These are phyloP conservation scores for Anarrhichthys ocellatus DNA, from an alignment of 2,113 vertebrate genomes.

Conservation along the genomic window DNA sequence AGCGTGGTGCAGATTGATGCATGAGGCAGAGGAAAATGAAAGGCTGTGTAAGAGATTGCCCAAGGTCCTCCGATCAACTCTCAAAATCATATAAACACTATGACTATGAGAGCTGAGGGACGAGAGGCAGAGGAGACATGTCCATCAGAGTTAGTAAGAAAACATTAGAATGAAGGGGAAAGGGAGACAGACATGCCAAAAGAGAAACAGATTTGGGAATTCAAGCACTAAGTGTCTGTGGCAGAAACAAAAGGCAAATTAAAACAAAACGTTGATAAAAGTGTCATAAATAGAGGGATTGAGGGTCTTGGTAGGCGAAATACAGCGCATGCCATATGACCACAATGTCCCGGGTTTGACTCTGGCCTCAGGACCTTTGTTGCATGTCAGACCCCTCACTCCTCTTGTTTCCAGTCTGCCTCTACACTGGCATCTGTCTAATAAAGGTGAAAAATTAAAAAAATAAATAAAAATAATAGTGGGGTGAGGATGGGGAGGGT, in stretches of 20 bases:
- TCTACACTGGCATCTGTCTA: background rate
- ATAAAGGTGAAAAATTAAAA: background rate
- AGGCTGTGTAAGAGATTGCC: constrained; percentile 71
- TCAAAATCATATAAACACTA: constrained; percentile 74
- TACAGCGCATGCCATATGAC: background rate
- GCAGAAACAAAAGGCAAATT: constrained; percentile 26
- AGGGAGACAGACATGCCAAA: constrained; percentile 24
- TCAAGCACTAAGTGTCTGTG: constrained; percentile 1
- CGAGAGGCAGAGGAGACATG: background rate
- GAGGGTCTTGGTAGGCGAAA: background rate
- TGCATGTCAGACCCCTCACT: background rate
- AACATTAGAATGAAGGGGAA: background rate
- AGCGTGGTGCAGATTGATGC: constrained; percentile 70
- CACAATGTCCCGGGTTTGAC: background rate
- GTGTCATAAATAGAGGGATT: constrained; percentile 9
- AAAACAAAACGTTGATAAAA: constrained; percentile 29
- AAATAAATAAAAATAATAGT: background rate
- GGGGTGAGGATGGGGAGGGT: background rate
- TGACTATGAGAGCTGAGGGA: constrained; percentile 42
- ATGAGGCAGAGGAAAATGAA: constrained; percentile 71
- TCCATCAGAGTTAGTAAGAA: background rate
- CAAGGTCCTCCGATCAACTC: constrained; percentile 73
- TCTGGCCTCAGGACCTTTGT: background rate
- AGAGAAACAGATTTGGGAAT: constrained; percentile 50
- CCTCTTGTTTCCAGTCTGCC: background rate